phyloP scores from a whole-genome alignment of 2,113 vertebrate genomes.

The Chaetodon trifascialis region DNA sequence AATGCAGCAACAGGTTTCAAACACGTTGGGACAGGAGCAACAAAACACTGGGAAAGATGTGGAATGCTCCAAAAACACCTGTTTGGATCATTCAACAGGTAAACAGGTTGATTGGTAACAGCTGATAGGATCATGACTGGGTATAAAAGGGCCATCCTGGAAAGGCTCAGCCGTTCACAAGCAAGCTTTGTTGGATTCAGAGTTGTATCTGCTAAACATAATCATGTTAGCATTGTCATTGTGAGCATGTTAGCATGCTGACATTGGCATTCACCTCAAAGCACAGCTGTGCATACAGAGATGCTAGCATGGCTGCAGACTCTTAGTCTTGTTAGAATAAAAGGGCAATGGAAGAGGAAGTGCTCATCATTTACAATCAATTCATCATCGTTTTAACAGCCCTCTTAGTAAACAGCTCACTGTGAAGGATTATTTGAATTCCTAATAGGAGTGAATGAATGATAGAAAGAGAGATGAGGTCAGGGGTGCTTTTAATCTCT shows the following conservation, averaged over 20 bases:
- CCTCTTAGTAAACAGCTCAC: slow-evolving; percentile 48
- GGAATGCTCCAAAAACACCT: too few species aligned
- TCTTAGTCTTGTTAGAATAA: background rate
- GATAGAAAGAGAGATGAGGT: slow-evolving; percentile 29
- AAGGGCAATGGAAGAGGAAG: slow-evolving; percentile 11
- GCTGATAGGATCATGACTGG: too few species aligned
- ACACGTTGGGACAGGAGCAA: too few species aligned
- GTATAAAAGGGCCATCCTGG: too few species aligned
- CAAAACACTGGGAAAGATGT: too few species aligned
- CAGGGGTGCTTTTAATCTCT: slow-evolving; percentile 18
- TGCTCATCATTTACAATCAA: slow-evolving; percentile 31
- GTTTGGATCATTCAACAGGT: too few species aligned
- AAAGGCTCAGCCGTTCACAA: too few species aligned
- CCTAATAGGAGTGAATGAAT: slow-evolving; percentile 4
- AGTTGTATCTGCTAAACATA: too few species aligned
- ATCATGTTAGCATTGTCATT: background rate
- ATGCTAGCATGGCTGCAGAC: background rate
- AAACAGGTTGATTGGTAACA: too few species aligned
- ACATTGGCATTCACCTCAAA: background rate
- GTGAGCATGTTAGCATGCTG: background rate
- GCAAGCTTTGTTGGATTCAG: too few species aligned
- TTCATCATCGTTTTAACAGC: slow-evolving; percentile 44
- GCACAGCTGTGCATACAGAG: background rate
- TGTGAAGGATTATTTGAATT: slow-evolving; percentile 55
- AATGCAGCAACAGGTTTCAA: too few species aligned